Conservation (phyloP, 2,797 vertebrate species). For the Neosilurus hyrtlii region DNA sequence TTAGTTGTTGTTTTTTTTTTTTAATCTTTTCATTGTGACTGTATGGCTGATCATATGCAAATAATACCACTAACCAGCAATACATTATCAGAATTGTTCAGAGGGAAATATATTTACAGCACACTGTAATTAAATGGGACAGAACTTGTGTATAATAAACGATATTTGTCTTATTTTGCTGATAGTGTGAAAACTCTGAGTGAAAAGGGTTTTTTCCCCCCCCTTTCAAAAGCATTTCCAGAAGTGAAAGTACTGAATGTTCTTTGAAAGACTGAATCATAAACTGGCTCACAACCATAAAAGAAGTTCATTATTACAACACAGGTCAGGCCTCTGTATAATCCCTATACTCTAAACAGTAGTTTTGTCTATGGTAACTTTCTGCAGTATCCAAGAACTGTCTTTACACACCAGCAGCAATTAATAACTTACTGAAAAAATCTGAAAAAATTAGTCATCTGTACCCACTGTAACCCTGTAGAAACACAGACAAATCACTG, state of each 20-base stretch:
- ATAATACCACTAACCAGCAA: background rate
- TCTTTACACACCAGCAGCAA: too few species aligned
- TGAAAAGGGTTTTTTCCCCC: background rate
- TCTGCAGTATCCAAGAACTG: too few species aligned
- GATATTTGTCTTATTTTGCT: background rate
- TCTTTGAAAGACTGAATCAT: background rate
- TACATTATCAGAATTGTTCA: background rate
- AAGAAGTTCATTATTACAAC: background rate
- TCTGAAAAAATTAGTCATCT: too few species aligned
- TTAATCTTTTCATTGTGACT: background rate
- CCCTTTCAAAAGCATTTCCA: background rate
- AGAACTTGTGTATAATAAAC: too few species aligned
- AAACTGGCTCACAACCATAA: background rate
- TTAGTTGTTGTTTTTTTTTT: background rate
- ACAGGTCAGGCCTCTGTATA: background rate
- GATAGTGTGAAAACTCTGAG: background rate
- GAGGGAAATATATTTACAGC: background rate
- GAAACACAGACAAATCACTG: too few species aligned
- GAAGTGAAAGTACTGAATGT: constrained; percentile 15
- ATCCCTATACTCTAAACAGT: too few species aligned
- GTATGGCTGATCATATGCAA: too few species aligned
- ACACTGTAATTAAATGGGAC: background rate
- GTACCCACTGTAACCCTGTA: too few species aligned
- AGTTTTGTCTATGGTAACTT: too few species aligned
- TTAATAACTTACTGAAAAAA: too few species aligned